Percentiles rank a stretch among this genome's conserved stretches.
Evolutionary conservation across 2,888 invertebrate genomes (phyloP).

Genomic region (Pristionchus japonicus): DNA sequence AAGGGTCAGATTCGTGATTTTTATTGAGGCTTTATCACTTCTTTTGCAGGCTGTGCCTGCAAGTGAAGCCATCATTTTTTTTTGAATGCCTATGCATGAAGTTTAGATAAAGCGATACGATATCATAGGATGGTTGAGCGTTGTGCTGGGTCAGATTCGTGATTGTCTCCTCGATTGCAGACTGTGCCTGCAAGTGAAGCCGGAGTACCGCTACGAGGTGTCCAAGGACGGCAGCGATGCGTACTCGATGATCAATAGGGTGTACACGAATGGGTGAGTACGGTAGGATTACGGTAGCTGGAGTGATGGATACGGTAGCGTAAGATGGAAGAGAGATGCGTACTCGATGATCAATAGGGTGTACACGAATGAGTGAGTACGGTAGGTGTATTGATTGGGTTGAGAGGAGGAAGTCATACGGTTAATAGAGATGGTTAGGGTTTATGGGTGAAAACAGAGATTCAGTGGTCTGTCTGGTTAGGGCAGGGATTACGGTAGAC

Average conservation of each 20-base stretch:
- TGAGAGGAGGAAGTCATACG: not conserved
- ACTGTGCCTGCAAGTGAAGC: constrained; percentile 63
- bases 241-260: constrained; percentile 50
- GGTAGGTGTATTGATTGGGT: not conserved
- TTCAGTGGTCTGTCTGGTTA: too few relatives aligned
- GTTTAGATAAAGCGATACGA: too few relatives aligned
- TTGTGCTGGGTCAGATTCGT: not conserved
- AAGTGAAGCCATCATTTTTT: too few relatives aligned
- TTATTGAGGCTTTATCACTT: too few relatives aligned
- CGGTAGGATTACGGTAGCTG: not conserved
- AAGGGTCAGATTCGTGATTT: not conserved
- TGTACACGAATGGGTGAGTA: constrained; percentile 52
- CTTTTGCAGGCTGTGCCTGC: too few relatives aligned
- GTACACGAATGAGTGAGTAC: not conserved
- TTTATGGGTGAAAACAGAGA: too few relatives aligned
- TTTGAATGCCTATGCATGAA: too few relatives aligned
- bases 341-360: constrained; percentile 50
- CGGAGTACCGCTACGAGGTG: constrained; percentile 67
- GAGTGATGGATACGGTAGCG: not conserved
- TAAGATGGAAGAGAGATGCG: too few relatives aligned
- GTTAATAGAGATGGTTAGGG: too few relatives aligned
- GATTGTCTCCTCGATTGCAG: not conserved
- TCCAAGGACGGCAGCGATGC: constrained; percentile 57
- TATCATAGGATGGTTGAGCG: not conserved
- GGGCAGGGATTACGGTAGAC: too few relatives aligned